A percentile compares a stretch with the other conserved stretches of the same genome.
Evolutionary conservation across 2,797 vertebrate species (phyloP).

Genomic region (Percopsis omiscomaycus): DNA sequence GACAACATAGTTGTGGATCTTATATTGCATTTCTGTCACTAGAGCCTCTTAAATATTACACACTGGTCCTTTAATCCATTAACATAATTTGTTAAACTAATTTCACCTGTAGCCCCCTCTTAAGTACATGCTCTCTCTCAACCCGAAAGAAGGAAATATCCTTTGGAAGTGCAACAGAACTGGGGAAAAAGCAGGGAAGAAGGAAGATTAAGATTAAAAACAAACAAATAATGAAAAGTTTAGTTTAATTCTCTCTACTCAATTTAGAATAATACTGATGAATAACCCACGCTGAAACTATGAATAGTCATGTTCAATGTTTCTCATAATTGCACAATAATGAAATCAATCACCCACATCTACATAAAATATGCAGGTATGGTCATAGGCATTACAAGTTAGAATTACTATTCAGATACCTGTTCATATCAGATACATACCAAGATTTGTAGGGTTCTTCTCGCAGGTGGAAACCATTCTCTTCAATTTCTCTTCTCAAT

Average conservation of each 20-base stretch:
- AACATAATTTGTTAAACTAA: no score
- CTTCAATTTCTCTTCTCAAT: conserved; percentile 71
- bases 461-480: conserved; percentile 42
- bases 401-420: no score
- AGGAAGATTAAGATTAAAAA: not conserved
- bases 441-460: conserved; percentile 26
- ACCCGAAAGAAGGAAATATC: conserved; percentile 74
- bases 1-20: no score
- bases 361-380: not conserved
- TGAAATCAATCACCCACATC: no score
- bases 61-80: no score
- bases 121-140: conserved; percentile 74
- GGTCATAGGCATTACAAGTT: not conserved
- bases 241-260: no score
- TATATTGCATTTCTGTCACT: no score
- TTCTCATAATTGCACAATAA: no score
- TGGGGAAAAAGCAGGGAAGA: conserved; percentile 62
- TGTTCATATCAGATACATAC: not conserved
- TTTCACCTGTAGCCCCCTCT: conserved; percentile 71
- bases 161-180: conserved; percentile 77
- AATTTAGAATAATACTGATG: no score
- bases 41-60: no score
- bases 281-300: no score
- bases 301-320: no score
- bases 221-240: not conserved